Conservation (phyloP, 2,888 invertebrate species). For the Scotopteryx bipunctaria region DNA sequence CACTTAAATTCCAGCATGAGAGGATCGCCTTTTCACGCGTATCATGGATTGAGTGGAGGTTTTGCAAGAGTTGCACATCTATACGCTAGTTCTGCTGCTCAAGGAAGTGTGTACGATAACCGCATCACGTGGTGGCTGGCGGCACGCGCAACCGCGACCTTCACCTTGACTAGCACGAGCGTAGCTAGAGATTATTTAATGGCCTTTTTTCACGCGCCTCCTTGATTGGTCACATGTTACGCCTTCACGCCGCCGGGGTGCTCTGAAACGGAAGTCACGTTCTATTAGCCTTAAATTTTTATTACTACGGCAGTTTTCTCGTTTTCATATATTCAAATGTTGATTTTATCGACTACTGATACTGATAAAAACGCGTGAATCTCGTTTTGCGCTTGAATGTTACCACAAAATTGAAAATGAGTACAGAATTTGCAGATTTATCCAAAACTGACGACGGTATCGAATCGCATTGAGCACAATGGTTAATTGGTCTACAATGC, state of each 20-base stretch:
- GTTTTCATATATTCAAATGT: no score
- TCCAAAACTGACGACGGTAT: no score
- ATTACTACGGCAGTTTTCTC: background rate
- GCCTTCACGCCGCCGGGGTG: slow-evolving; percentile 4
- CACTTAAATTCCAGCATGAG: no score
- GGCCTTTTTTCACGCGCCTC: slow-evolving; percentile 60
- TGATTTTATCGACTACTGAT: no score
- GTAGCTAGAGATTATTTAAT: slow-evolving; percentile 61
- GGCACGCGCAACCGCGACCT: slow-evolving; percentile 52
- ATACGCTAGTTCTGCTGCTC: background rate
- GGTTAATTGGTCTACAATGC: slow-evolving; percentile 25
- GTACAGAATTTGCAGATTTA: background rate
- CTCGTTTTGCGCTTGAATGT: no score
- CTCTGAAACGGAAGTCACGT: background rate
- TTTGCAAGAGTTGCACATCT: slow-evolving; percentile 5
- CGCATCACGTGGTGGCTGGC: slow-evolving; percentile 43
- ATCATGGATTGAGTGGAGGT: no score
- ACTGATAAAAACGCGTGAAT: no score
- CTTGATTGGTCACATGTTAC: slow-evolving; percentile 35
- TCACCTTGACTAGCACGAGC: slow-evolving; percentile 69
- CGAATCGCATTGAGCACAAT: background rate
- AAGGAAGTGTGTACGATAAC: no score
- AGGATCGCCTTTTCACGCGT: no score
- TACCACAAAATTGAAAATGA: no score
- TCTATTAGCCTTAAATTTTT: background rate